A percentile compares a stretch with the other conserved stretches of the same genome.
phyloP scores from a whole-genome alignment of 1,140 invertebrate genomes.

The Drosophila nebulosa region DNA sequence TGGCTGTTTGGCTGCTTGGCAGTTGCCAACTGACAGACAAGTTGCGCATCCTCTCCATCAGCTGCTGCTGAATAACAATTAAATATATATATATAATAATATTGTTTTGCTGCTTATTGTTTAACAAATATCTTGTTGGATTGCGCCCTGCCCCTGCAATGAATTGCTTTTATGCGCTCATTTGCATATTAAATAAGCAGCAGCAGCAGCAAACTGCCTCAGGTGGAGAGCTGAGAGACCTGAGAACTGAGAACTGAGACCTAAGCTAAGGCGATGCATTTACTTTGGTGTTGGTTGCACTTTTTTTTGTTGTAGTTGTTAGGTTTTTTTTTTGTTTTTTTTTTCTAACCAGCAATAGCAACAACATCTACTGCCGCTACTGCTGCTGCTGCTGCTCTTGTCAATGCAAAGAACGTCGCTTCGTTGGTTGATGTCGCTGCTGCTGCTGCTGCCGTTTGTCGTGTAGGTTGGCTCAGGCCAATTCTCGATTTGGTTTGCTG shows the following conservation, averaged over 20 bases:
- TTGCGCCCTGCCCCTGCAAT: slow-evolving; percentile 60
- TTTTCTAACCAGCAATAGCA: slow-evolving; percentile 49
- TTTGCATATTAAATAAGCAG: slow-evolving; percentile 77
- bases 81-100: slow-evolving; percentile 7
- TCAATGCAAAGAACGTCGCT: slow-evolving; percentile 62
- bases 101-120: slow-evolving; percentile 59
- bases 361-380: neutral
- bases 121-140: slow-evolving; percentile 57
- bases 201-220: slow-evolving; percentile 18
- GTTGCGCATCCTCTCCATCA: slow-evolving; percentile 59
- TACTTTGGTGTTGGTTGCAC: slow-evolving; percentile 48
- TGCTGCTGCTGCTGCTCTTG: slow-evolving; percentile 21
- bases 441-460: slow-evolving; percentile 6
- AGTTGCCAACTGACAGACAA: slow-evolving; percentile 50
- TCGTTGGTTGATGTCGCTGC: slow-evolving; percentile 5
- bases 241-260: neutral
- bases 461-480: slow-evolving; percentile 61
- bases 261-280: slow-evolving; percentile 7
- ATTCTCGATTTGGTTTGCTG: slow-evolving; percentile 70
- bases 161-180: slow-evolving; percentile 78
- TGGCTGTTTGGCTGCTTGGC: neutral
- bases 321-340: slow-evolving; percentile 46
- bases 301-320: slow-evolving; percentile 39
- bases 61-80: slow-evolving; percentile 67
- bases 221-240: slow-evolving; percentile 18